A percentile compares a stretch with the other conserved stretches of the same genome.
Conservation (phyloP, 2,797 vertebrate species). For the Nyctalus aviator region DNA sequence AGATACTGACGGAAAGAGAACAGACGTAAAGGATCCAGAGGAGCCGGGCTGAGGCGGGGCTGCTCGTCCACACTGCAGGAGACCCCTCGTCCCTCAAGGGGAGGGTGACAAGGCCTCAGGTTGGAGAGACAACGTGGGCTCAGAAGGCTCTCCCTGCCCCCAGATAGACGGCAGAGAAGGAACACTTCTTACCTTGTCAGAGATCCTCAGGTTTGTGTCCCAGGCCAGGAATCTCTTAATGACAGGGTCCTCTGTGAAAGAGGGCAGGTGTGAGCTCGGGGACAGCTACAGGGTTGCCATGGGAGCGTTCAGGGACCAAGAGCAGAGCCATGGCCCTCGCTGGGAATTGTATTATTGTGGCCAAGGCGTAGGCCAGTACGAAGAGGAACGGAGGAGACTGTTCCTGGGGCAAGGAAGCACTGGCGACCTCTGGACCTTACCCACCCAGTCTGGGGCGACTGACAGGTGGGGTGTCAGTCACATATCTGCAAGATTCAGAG, state of each 20-base stretch:
- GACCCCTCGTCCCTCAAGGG: accelerated
- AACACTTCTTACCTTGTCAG: slow-evolving; percentile 61
- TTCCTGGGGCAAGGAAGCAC: background rate
- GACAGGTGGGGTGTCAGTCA: background rate
- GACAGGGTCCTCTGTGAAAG: slow-evolving; percentile 66
- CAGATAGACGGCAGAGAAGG: background rate
- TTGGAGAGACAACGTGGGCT: background rate
- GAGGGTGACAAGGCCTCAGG: background rate
- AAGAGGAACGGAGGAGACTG: background rate
- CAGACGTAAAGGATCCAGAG: background rate
- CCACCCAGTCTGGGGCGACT: background rate
- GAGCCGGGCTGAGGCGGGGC: background rate
- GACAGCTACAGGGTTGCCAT: accelerated
- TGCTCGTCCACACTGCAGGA: background rate
- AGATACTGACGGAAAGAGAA: slow-evolving; percentile 61
- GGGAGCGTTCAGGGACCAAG: background rate
- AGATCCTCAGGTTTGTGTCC: slow-evolving; percentile 57
- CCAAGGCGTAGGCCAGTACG: background rate
- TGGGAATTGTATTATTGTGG: background rate
- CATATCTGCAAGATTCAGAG: no score
- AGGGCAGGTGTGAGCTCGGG: background rate
- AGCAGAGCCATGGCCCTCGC: background rate
- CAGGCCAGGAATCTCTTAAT: slow-evolving; percentile 65
- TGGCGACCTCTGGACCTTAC: background rate
- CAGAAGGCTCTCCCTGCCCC: background rate